Evolutionary conservation across 2,888 invertebrate species (phyloP).

Genomic region (Trissoscelio sp.): DNA sequence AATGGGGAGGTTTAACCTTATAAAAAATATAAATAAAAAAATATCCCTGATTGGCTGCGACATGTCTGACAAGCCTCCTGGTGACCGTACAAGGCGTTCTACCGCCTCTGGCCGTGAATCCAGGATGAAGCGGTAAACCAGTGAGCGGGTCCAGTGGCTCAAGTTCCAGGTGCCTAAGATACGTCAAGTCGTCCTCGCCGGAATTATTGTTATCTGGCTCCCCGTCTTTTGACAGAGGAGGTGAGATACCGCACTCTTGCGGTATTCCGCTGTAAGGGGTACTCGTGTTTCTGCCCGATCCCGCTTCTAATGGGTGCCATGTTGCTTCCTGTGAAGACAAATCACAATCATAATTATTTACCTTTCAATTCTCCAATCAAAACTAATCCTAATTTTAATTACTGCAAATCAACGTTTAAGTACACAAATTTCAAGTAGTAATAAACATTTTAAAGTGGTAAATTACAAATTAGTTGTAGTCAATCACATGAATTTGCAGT

Average conservation of each 20-base stretch:
- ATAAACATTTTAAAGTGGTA: too few species aligned
- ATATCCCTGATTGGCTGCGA: conserved; percentile 78
- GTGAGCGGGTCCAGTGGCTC: conserved; percentile 90
- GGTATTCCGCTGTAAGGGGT: conserved; percentile 80
- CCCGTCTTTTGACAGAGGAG: conserved; percentile 79
- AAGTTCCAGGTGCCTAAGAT: conserved; percentile 89
- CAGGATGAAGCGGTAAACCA: conserved; percentile 82
- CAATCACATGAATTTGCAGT: conserved; percentile 5
- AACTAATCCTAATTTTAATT: neutral
- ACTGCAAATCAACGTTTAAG: neutral
- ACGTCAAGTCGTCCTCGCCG: conserved; percentile 82
- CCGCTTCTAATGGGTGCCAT: conserved; percentile 83
- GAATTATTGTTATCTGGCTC: conserved; percentile 82
- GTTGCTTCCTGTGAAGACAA: conserved; percentile 80
- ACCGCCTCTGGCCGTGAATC: conserved; percentile 86
- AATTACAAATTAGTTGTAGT: neutral
- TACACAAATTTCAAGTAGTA: neutral
- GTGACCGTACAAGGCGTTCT: conserved; percentile 94
- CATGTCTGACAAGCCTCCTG: conserved; percentile 85
- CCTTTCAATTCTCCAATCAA: neutral
- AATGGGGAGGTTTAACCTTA: too few species aligned
- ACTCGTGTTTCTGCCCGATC: conserved; percentile 82
- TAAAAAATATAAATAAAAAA: too few species aligned
- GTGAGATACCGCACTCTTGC: conserved; percentile 79
- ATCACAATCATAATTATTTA: neutral